phyloP scores from a whole-genome alignment of 1,140 invertebrate species.

The Cydia strobilella region DNA sequence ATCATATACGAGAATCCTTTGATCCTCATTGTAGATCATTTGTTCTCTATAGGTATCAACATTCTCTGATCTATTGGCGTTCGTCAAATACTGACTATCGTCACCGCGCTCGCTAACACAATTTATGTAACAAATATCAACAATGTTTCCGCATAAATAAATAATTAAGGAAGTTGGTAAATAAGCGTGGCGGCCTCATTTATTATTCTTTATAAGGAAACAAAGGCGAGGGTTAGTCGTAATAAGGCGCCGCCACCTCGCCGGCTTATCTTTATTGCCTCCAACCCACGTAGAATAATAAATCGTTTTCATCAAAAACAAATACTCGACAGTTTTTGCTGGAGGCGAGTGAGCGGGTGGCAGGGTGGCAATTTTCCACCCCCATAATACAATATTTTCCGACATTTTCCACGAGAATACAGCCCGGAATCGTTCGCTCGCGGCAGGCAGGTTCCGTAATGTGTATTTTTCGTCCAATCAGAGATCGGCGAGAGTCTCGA shows the following conservation, averaged over 20 bases:
- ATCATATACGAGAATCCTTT: conserved; percentile 1
- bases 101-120: conserved; percentile 39
- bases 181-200: conserved; percentile 77
- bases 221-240: conserved; percentile 80
- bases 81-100: neutral
- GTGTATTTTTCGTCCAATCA: conserved; percentile 82
- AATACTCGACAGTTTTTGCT: conserved; percentile 80
- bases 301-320: conserved; percentile 81
- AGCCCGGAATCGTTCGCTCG: conserved; percentile 78
- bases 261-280: conserved; percentile 80
- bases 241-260: conserved; percentile 80
- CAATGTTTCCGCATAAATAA: conserved; percentile 74
- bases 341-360: conserved; percentile 75
- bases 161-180: conserved; percentile 77
- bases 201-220: conserved; percentile 81
- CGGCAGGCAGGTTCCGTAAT: conserved; percentile 78
- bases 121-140: conserved; percentile 65
- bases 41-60: neutral
- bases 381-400: conserved; percentile 80
- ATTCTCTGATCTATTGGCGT: neutral
- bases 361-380: conserved; percentile 79
- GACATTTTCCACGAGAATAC: conserved; percentile 80
- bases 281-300: conserved; percentile 80
- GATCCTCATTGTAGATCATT: neutral
- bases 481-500: conserved; percentile 79